Percentiles rank a stretch among this genome's conserved stretches.
These are phyloP conservation scores for Hypotaenidia philippensis DNA, from an alignment of 2,797 vertebrate genomes.

Conservation along the genomic window DNA sequence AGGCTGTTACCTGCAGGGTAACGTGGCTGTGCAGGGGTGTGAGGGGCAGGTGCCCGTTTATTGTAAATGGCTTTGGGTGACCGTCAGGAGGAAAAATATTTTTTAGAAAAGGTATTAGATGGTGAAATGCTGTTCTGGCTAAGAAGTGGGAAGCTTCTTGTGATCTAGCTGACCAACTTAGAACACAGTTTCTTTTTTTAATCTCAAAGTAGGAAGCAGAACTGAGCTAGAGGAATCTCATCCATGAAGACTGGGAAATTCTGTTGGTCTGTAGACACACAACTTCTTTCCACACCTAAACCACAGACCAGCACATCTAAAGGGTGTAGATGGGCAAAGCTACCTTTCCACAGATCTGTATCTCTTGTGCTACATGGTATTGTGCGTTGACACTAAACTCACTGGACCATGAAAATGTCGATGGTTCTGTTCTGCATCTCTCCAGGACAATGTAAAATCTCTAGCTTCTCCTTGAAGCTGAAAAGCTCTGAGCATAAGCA, in stretches of 20 bases:
- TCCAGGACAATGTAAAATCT: not conserved
- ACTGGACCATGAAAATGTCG: not conserved
- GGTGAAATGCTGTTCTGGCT: not conserved
- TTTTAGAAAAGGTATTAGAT: not conserved
- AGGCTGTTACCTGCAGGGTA: constrained; percentile 7
- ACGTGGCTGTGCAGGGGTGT: constrained; percentile 17
- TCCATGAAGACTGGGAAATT: not conserved
- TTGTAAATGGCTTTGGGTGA: not conserved
- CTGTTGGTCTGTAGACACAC: not conserved
- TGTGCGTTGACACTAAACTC: constrained; percentile 25
- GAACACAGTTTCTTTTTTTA: no score
- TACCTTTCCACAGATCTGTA: not conserved
- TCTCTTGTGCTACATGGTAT: not conserved
- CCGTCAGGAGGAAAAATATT: not conserved
- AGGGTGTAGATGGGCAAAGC: not conserved
- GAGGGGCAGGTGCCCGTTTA: not conserved
- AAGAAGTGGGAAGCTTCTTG: not conserved
- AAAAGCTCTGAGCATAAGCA: not conserved
- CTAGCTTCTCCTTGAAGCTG: not conserved
- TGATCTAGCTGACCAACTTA: not conserved
- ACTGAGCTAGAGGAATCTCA: not conserved
- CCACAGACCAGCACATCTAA: not conserved
- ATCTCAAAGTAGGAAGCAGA: not conserved
- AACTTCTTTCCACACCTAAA: not conserved
- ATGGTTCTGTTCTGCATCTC: not conserved